Evolutionary conservation across 2,113 vertebrate genomes (phyloP), one percentile per base, ranked within the genome.

Genomic region (Salvelinus namaycush): DNA sequence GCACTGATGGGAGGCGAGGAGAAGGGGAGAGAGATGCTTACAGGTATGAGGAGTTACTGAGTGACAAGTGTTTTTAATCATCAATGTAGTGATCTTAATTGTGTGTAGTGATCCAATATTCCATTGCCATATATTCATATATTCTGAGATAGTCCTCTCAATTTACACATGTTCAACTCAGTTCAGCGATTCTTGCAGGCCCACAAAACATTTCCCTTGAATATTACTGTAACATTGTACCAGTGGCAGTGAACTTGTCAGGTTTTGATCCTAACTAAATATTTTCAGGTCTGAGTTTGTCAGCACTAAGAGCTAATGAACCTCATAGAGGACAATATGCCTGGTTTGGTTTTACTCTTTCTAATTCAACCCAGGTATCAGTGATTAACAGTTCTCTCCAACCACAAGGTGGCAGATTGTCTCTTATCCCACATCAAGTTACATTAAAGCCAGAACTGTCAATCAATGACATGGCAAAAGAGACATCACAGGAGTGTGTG

Each of bases 1-100:
- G 96, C 95, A 96, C 94, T 95, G 94, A 96, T 95, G 92, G 92
- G 8, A 72, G 4, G 39, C 2, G 39, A 44, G 39, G 44, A 75
- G 57, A 18, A 26, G 68, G 39, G 26, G 26, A 66, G 4, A 12
- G 27, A 65, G 6, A 57, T 16, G 13, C 16, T 57, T 4, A 20
- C 5, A 20, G 54, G 54, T 57, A 20, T 6, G 26, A 54, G 11
- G 48, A 62, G 29, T 69, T 1, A 77, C 6, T 73, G 31, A 31
- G 39, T 26, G 68, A 34, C 39, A 22, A 22, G 20, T 3, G 73
- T 44, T 70, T 39, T 39, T 6, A 7, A 73, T 79, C 14, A 39
- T 3, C 18, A 54, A 18, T 44, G 39, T 44, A 11, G 39, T 9
- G 8, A 44, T 44, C 39, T 44, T 44, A 44, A 44, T 6, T 44